phyloP scores from a whole-genome alignment of 2,797 vertebrate species.

The Sebastes oblongus region DNA sequence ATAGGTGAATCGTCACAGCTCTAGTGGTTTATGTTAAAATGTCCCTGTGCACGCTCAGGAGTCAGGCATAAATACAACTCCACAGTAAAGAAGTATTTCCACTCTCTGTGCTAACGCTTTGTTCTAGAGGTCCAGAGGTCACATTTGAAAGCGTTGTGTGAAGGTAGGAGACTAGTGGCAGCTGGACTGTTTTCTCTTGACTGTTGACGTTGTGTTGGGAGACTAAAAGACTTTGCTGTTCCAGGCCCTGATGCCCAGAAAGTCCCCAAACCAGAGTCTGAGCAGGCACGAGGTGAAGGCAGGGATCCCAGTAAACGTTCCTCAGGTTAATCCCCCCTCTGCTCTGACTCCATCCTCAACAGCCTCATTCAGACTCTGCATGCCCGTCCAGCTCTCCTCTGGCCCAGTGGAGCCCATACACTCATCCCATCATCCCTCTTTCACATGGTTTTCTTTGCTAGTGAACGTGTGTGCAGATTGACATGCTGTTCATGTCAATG shows the following conservation, averaged over 20 bases:
- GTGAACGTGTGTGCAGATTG: constrained; percentile 26
- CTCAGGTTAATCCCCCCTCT: constrained; percentile 77
- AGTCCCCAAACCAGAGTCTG: constrained; percentile 84
- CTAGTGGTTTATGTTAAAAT: too few species aligned
- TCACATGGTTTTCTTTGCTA: constrained; percentile 13
- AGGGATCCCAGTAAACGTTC: constrained; percentile 81
- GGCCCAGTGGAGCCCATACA: not conserved
- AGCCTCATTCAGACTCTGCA: constrained; percentile 50
- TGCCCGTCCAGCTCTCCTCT: constrained; percentile 25
- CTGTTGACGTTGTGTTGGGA: constrained; percentile 3
- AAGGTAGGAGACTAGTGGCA: constrained; percentile 13
- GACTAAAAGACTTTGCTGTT: constrained; percentile 52
- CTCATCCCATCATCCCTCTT: constrained; percentile 14
- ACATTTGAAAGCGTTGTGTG: constrained; percentile 14
- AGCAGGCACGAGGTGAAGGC: constrained; percentile 87
- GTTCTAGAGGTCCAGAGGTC: constrained; percentile 21
- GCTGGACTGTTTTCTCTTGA: constrained; percentile 11
- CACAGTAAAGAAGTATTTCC: not conserved
- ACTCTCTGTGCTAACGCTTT: constrained; percentile 7
- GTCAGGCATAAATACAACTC: not conserved
- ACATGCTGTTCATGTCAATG: constrained; percentile 53
- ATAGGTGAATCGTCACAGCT: too few species aligned
- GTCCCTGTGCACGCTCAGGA: not conserved
- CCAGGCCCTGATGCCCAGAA: constrained; percentile 85
- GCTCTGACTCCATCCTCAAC: constrained; percentile 10